phyloP scores from a whole-genome alignment of 2,113 vertebrate species.

The Panthera uncia region DNA sequence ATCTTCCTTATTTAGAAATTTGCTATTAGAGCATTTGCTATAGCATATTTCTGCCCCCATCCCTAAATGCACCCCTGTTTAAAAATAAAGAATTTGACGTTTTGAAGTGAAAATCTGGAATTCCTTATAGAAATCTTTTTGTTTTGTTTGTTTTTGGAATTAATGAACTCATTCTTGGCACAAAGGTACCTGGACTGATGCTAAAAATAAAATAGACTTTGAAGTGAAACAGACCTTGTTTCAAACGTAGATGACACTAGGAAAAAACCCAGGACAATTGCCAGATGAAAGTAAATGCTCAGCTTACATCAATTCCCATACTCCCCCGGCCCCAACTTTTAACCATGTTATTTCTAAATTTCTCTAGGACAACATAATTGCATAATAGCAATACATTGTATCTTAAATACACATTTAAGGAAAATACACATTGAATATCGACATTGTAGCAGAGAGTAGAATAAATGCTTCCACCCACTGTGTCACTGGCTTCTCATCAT shows the following conservation, averaged over 20 bases:
- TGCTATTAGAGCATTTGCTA: neutral
- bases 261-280: neutral
- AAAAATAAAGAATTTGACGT: neutral
- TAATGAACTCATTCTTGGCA: constrained; percentile 13
- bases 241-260: neutral
- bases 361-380: neutral
- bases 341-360: neutral
- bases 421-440: neutral
- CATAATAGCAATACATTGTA: neutral
- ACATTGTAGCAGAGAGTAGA: neutral
- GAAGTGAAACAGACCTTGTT: neutral
- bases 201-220: constrained; percentile 47
- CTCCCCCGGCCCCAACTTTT: neutral
- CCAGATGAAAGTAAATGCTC: neutral
- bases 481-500: neutral
- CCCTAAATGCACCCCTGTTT: neutral
- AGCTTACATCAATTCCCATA: neutral
- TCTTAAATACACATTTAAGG: neutral
- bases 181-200: neutral
- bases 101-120: constrained; percentile 11
- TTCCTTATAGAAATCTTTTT: neutral
- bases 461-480: neutral
- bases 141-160: constrained; percentile 22
- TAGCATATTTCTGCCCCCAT: neutral
- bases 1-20: constrained; percentile 31